phyloP scores from a whole-genome alignment of 2,113 vertebrate genomes.

The Megaceryle torquata region DNA sequence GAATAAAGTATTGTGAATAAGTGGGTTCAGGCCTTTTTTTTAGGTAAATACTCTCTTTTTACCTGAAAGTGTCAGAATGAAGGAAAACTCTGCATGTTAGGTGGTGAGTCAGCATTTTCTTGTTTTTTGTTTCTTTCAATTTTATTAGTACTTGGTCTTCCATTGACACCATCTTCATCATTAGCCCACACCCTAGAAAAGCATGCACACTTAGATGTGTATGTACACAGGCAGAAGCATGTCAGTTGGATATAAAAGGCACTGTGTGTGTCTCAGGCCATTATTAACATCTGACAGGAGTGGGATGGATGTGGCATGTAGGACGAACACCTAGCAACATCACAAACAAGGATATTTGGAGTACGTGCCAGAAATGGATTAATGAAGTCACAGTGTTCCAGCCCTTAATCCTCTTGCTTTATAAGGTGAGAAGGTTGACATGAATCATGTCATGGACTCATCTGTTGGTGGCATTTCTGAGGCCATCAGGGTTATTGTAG shows the following conservation, averaged over 20 bases:
- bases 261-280: neutral
- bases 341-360: neutral
- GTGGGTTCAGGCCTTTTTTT: neutral
- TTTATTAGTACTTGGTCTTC: neutral
- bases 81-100: neutral
- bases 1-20: neutral
- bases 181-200: neutral
- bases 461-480: neutral
- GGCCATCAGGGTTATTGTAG: neutral
- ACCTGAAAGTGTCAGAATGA: neutral
- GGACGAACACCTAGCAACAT: neutral
- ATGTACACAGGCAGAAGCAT: neutral
- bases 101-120: neutral
- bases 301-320: neutral
- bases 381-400: neutral
- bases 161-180: neutral
- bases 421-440: neutral
- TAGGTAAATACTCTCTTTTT: neutral
- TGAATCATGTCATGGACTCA: neutral
- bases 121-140: neutral
- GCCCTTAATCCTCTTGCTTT: neutral
- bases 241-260: neutral
- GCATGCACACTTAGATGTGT: neutral
- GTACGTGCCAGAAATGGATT: neutral
- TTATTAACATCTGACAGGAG: neutral